Conservation (phyloP, 1,140 invertebrate genomes). For the Pachypsylla venusta region DNA sequence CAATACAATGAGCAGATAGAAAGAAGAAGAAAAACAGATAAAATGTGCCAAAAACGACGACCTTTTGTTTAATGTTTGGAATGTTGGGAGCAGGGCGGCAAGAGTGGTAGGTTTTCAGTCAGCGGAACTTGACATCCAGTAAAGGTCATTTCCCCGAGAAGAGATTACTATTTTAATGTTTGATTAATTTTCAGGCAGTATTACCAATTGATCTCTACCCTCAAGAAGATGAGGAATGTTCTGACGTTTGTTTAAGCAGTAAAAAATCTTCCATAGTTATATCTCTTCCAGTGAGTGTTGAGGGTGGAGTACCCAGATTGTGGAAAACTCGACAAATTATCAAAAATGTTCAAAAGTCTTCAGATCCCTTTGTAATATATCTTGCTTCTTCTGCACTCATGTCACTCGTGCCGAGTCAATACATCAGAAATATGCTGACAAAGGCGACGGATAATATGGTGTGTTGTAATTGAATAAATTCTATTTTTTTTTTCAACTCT, state of each 20-base stretch:
- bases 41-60: too few relatives aligned
- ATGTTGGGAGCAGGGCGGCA: too few relatives aligned
- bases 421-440: conserved; percentile 24
- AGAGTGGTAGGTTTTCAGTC: too few relatives aligned
- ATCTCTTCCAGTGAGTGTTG: conserved; percentile 36
- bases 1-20: too few relatives aligned
- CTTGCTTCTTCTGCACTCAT: conserved; percentile 33
- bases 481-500: too few relatives aligned
- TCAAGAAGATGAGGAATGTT: conserved; percentile 22
- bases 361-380: conserved; percentile 37
- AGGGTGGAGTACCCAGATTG: conserved; percentile 42
- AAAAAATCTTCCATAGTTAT: conserved; percentile 33
- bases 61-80: too few relatives aligned
- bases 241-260: conserved; percentile 28
- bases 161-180: too few relatives aligned
- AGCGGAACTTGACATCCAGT: too few relatives aligned
- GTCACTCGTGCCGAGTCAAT: conserved; percentile 25
- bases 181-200: conserved; percentile 23
- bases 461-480: not conserved
- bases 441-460: conserved; percentile 21
- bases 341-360: conserved; percentile 21
- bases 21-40: too few relatives aligned
- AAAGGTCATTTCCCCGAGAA: too few relatives aligned
- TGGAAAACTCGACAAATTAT: conserved; percentile 38
- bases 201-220: conserved; percentile 34